phyloP scores from a whole-genome alignment of 2,797 vertebrate genomes.

The Bufotes viridis region DNA sequence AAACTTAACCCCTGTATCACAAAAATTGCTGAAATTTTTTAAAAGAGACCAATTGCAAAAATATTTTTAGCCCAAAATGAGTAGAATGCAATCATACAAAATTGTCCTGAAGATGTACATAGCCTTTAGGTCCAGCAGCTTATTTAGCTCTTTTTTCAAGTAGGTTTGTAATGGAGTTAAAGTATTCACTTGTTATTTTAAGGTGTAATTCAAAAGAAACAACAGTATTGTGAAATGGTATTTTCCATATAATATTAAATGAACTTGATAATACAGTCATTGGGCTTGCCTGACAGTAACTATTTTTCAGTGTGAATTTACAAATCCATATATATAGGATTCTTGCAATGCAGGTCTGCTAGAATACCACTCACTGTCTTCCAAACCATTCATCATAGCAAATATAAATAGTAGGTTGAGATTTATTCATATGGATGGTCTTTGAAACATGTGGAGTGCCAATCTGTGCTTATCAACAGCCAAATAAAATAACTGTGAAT shows the following conservation, averaged over 20 bases:
- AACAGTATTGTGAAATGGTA: not conserved
- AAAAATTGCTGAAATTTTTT: too few relatives aligned
- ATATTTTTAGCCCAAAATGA: too few relatives aligned
- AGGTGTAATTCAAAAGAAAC: not conserved
- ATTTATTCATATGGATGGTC: not conserved
- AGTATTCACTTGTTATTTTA: not conserved
- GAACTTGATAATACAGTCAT: not conserved
- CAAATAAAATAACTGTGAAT: not conserved
- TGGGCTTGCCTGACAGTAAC: not conserved
- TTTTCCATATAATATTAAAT: not conserved
- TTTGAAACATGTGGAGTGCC: not conserved
- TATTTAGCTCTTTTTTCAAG: not conserved
- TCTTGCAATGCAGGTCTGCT: not conserved
- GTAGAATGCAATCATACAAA: too few relatives aligned
- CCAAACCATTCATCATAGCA: not conserved
- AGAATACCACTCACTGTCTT: not conserved
- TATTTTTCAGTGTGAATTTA: not conserved
- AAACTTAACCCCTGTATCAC: too few relatives aligned
- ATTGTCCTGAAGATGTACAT: too few relatives aligned
- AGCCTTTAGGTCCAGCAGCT: too few relatives aligned
- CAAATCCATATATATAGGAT: not conserved
- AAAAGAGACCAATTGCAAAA: too few relatives aligned
- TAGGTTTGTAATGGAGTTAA: not conserved
- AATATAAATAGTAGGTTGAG: not conserved
- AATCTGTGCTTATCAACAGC: not conserved